Evolutionary conservation across 2,888 invertebrate genomes (phyloP).

Genomic region (Mythimna pallens): DNA sequence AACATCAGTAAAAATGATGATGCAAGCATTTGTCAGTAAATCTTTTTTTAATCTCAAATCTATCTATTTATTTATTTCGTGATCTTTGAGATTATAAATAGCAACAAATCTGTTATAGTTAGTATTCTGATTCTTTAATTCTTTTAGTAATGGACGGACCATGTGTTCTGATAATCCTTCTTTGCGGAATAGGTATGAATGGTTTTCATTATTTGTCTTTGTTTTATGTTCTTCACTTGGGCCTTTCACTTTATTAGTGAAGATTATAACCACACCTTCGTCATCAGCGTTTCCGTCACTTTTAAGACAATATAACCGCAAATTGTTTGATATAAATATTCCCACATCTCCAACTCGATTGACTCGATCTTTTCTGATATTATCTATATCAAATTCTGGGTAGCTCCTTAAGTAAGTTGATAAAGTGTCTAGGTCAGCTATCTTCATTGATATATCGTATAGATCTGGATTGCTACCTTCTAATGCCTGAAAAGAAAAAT

Average conservation of each 20-base stretch:
- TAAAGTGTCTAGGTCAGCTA: constrained; percentile 20
- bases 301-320: constrained; percentile 69
- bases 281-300: constrained; percentile 62
- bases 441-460: constrained; percentile 32
- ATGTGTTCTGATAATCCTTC: constrained; percentile 9
- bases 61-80: not conserved
- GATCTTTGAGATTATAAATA: not conserved
- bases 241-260: constrained; percentile 50
- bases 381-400: constrained; percentile 59
- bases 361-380: constrained; percentile 65
- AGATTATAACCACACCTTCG: constrained; percentile 69
- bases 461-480: constrained; percentile 15
- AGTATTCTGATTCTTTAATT: not conserved
- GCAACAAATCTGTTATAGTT: not conserved
- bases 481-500: constrained; percentile 38
- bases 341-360: constrained; percentile 64
- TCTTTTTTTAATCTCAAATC: not conserved
- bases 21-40: no score
- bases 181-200: constrained; percentile 10
- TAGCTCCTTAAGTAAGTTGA: constrained; percentile 22
- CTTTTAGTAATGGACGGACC: constrained; percentile 10
- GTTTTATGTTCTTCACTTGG: not conserved
- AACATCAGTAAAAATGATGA: not conserved
- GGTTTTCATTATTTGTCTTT: not conserved
- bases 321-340: constrained; percentile 70